Evolutionary conservation across 1,140 invertebrate species (phyloP), one percentile per base, ranked within the genome.

Genomic region (Drosophila albomicans): DNA sequence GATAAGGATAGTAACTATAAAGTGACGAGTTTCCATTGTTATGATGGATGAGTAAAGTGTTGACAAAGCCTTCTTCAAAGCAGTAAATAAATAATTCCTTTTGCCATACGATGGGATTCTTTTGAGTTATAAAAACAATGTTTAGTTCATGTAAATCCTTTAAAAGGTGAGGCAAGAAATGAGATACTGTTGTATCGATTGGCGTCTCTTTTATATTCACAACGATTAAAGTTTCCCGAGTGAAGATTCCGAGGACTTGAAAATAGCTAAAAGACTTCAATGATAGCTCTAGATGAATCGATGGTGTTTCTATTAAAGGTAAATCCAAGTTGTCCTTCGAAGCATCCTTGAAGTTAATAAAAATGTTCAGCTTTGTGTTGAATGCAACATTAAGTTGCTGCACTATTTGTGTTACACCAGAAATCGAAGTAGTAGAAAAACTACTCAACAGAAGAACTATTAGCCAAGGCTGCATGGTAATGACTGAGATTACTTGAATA

Each of bases 1-100:
- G 81, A 56, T 88, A 88, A 0, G 85, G 85, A 20, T 63, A 10
- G 57, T 89, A 88, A 30, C 67, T 84, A 43, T 59, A 61, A 3
- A 88, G 32, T 0, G 41, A 1, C 8, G 56, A 1, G 5, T 25
- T 35, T 0, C n/a, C 20, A 25, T 45, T 45, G 1, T 35, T 10
- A 20, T 41, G 1, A 5, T 71, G n/a, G 0, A 81, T 15, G 2
- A 81, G 38, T 38, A 89, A 2, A 0, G 58, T 65, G 54, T 88
- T 75, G 1, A 89, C 49, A 8, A 89, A 81, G 0, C 85, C 85
- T 3, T 74, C 16, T 5, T 41, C 8, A n/a, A 75, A 89, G 56
- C 84, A 80, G 49, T 67, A 80, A 0, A 1, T 25, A 28, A 38
- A 84, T 1, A 88, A 48, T 1, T 78, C 28, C n/a, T 54, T 5